Evolutionary conservation across 2,113 vertebrate species (phyloP), one percentile per base, ranked within the genome.

Genomic region (Shinisaurus crocodilurus): DNA sequence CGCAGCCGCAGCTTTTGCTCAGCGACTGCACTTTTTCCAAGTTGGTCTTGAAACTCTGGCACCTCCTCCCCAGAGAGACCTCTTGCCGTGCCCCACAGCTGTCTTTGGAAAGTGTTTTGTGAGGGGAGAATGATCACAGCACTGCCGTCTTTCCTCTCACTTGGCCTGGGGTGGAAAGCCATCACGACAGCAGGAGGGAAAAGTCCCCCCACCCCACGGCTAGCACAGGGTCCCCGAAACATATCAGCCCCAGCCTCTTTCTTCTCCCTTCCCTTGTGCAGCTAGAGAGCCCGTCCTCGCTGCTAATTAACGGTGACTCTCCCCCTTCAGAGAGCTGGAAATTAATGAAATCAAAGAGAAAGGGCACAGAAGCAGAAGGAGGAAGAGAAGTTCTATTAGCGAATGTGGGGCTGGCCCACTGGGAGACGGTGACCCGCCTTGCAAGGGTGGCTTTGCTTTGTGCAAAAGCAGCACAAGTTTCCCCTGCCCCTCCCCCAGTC

Each of bases 281-380:
- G n/a, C 34, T 60, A 72, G 69, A 48, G 67, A 85, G 57, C 60
- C 69, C 0, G 0, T 32, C 45, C 2, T 6, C 29, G 1, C 57
- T 40, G 18, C 72, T 60, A 12, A 32, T 43, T 63, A 89, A 76
- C 54, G 48, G 37, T 3, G 37, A 3, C 54, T 63, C 9, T 65
- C 74, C 86, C 72, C n/a, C 40, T 65, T 40, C 57, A 1, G 74
- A 87, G 37, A 40, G 18, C 13, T 63, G 29, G 86, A 87, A 87
- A 77, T 63, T 45, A 87, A 77, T 34, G 72, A 77, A 54, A 45
- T 87, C n/a, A 87, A 77, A 87, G 57, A 74, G 72, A 40, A 45
- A 87, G 86, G 86, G 57, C 74, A 65, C n/a, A 63, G 50, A 57
- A 76, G 54, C 54, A 34, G 29, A 77, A 43, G 72, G 13, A 3